Evolutionary conservation across 2,797 vertebrate species (phyloP), one percentile per base, ranked within the genome.

Genomic region (Microchirus variegatus): DNA sequence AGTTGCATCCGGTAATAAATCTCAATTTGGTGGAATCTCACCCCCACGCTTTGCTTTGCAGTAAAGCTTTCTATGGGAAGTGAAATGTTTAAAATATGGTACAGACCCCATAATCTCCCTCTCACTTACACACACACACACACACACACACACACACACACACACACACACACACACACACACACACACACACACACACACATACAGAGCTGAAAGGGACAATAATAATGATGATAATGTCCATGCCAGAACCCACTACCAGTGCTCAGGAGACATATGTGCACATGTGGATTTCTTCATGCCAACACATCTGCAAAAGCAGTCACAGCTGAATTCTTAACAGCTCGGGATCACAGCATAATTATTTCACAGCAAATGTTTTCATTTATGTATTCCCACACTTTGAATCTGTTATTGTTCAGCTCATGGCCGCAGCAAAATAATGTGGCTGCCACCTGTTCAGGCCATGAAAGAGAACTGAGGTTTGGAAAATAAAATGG

Each of bases 281-380:
- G 53, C 62, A 72, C 43, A 67, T 77, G 57, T 79, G 63, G 46
- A 61, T 38, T 60, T 71, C 17, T 75, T 56, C 59, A 46, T 71
- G 77, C 80, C 76, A 85, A 31, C 53, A 72, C 84, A 82, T 78
- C 75, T 82, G 82, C 58, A 62, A 77, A 78, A 81, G 75, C 49
- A 70, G 68, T 78, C 74, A 68, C 64, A 68, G 76, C 69, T 80
- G 66, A 72, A 71, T 79, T 75, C 67, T 47, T 59, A 65, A 76
- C 61, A 68, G 67, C 70, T 65, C 41, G n/a, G 67, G 71, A 81
- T 80, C 62, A 80, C 67, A 67, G 64, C n/a, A 2, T 59, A 76
- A 84, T 79, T 70, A 83, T 73, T 75, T 81, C 45, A 63, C 47
- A 62, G 71, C 76, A 80, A 83, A 76, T 71, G 64, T 80, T 82